Evolutionary conservation across 2,888 invertebrate species (phyloP).

Genomic region (Mayetiola destructor): DNA sequence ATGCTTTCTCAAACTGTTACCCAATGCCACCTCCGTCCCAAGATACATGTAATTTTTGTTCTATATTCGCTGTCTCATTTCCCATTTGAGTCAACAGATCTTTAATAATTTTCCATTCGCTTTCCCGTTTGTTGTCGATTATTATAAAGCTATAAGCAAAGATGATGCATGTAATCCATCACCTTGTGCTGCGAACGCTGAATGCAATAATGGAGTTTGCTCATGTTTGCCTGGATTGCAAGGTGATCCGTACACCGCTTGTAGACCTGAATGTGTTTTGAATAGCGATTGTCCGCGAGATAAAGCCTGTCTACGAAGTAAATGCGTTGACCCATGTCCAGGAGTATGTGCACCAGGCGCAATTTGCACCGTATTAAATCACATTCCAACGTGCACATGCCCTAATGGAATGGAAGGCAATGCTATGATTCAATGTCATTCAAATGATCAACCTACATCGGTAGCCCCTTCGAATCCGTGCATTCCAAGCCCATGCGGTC

Average conservation of each 20-base stretch:
- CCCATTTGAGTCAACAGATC: too few relatives aligned
- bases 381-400: constrained; percentile 56
- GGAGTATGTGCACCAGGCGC: constrained; percentile 57
- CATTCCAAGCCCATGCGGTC: constrained; percentile 48
- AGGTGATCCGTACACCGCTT: constrained; percentile 51
- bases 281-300: constrained; percentile 56
- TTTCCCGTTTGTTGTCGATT: too few relatives aligned
- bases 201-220: constrained; percentile 55
- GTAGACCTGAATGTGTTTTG: constrained; percentile 59
- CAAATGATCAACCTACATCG: constrained; percentile 27
- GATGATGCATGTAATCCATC: constrained; percentile 57
- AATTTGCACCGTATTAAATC: constrained; percentile 55
- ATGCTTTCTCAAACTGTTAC: constrained; percentile 64
- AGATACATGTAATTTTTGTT: too few relatives aligned
- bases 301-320: constrained; percentile 53
- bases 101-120: too few relatives aligned
- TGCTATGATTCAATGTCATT: constrained; percentile 48
- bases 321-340: constrained; percentile 36
- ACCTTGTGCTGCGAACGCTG: constrained; percentile 67
- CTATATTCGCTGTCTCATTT: too few relatives aligned
- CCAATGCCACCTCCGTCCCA: constrained; percentile 76
- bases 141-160: too few relatives aligned
- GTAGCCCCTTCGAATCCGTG: constrained; percentile 39
- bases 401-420: constrained; percentile 53
- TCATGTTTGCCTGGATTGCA: constrained; percentile 55